Base-by-base conservation (phyloP, 53 echinoderm and acorn worm species). In the Crossaster papposus region DNA sequence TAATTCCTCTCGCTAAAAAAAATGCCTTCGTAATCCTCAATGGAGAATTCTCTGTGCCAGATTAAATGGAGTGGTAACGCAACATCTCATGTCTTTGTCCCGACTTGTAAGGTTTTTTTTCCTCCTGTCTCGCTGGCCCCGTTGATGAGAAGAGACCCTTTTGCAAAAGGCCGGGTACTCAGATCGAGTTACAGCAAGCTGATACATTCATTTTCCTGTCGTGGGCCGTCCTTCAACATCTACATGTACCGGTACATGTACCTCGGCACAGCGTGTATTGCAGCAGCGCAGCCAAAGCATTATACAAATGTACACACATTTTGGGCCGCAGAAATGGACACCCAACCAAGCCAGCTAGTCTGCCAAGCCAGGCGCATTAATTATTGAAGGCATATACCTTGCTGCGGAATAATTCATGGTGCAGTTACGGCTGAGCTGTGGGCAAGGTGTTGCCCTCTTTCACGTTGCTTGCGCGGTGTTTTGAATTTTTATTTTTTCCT, bases 161-260 rank as follows among this genome's bases (percentile, higher is more conserved):
- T 50, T 85, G n/a, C 85, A 53, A 73, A 72, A 33, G 72, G 73
- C 85, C 37, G 34, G 85, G 51, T 74, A 1, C 74, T 54, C 74
- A 26, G 72, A 85, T 85, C 30, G 31, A 73, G 53, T 85, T 85
- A 85, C 85, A 30, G 85, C 85, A 85, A 85, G 85, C 38, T 85
- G 85, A 85, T 85, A 85, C 85, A 85, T 54, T 85, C 85, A 85
- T 85, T 73, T 85, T 85, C 85, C 85, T 85, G 72, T 72, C 72
- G 44, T 30, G 22, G 70, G 70, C 58, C 62, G 64, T 31, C 64
- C 81, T 64, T 81, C 44, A 44, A 44, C 44, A 44, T 44, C 44
- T 44, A 7, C 81, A 63, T 81, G 55, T 63, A 29, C 81, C 1
- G 26, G 26, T 14, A 10, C 44, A 30, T 31, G 32, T 34, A 62